Percentiles rank a stretch among this genome's conserved stretches.
Evolutionary conservation across 2,888 invertebrate genomes (phyloP).

Genomic region (Microdon myrmicae): DNA sequence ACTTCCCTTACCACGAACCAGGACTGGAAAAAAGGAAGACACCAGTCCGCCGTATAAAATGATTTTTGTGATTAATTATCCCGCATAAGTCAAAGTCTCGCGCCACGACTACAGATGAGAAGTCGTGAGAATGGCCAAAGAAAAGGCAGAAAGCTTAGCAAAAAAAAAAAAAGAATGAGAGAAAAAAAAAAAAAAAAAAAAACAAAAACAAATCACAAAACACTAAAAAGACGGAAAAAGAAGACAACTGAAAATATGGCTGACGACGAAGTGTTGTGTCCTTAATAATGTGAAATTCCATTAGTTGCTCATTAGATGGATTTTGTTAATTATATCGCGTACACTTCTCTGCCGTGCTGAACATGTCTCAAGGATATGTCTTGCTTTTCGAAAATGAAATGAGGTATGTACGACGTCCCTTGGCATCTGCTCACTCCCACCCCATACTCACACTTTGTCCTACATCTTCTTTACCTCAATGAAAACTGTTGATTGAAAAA

Average conservation of each 20-base stretch:
- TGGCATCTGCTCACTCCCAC: not conserved
- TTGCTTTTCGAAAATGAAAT: not conserved
- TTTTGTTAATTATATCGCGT: constrained; percentile 40
- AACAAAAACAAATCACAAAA: no score
- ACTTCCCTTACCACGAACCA: constrained; percentile 29
- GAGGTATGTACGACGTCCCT: not conserved
- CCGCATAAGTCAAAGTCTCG: constrained; percentile 48
- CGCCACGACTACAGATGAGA: constrained; percentile 28
- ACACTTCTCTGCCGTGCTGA: not conserved
- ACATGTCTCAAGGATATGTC: constrained; percentile 37
- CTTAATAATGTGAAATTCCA: constrained; percentile 46
- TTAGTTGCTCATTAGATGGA: constrained; percentile 46
- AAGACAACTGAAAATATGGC: no score
- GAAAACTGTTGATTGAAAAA: constrained; percentile 39
- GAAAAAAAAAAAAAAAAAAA: no score
- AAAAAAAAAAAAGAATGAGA: no score
- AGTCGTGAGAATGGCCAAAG: constrained; percentile 27
- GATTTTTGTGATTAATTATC: constrained; percentile 49
- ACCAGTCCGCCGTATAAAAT: constrained; percentile 22
- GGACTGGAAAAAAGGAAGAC: constrained; percentile 15
- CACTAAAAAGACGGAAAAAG: no score
- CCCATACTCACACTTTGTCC: no score
- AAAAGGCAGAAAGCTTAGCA: constrained; percentile 5
- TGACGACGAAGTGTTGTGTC: constrained; percentile 40
- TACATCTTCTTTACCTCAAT: no score